Evolutionary conservation across 2,888 invertebrate species (phyloP), one percentile per base, ranked within the genome.

Genomic region (Lepas anatifera): DNA sequence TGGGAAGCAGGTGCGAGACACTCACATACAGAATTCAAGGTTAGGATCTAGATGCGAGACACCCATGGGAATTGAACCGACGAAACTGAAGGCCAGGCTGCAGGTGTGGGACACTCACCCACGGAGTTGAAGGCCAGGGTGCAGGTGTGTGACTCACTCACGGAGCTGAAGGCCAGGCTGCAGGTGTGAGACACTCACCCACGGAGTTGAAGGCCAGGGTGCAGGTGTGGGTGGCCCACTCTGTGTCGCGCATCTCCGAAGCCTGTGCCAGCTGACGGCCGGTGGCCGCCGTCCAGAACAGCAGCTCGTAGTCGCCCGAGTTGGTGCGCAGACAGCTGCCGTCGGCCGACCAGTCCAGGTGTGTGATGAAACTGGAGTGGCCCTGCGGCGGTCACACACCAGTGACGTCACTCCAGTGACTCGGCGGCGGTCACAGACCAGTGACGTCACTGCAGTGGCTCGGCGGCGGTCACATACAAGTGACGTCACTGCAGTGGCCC

Each of bases 291-390:
- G 89, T 90, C 94, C 94, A 95, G 79, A 85, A 93, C n/a, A 94
- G 81, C 46, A 94, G 78, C 79, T 95, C 95, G 77, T 93, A 92
- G 79, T 94, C 93, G 70, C 91, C 93, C 1, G 93, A 93, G 79
- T 93, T 94, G 76, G 89, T 91, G 75, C 71, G 72, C 50, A 95
- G 81, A 77, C 87, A 87, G 77, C 90, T 88, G 75, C 88, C 87
- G 78, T 94, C 91, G 13, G 82, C 82, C 0, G 93, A 90, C 94
- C 94, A 95, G 79, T 95, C 95, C 75, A 95, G 77, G 77, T 94
- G 93, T 0, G 89, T 91, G 72, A 95, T 86, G 79, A 86, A 92
- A 79, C 91, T 93, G 0, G 94, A 92, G 81, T 95, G 95, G 73
- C 94, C 94, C 92, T 94, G 81, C 0, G 81, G 80, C 73, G 74